Evolutionary conservation across 30 jellyfish, hydroid and myxozoan species (phyloP).

Genomic region (Phacellophora camtschatica): DNA sequence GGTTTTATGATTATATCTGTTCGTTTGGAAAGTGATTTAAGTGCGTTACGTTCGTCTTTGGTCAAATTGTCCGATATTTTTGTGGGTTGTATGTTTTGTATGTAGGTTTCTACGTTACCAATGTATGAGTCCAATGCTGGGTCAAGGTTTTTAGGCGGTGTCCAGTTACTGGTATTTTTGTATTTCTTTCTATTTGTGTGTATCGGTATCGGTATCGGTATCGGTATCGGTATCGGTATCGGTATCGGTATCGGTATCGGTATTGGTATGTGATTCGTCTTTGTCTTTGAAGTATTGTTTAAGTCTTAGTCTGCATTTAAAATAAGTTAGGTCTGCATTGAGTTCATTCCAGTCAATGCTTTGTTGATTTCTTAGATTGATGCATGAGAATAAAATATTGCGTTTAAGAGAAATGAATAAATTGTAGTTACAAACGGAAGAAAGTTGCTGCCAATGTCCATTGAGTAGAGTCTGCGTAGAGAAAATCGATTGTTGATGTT

Average conservation of each 20-base stretch:
- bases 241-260: background rate
- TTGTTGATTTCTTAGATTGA: background rate
- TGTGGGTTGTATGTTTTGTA: background rate
- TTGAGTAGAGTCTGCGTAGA: background rate
- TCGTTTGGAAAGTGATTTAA: background rate
- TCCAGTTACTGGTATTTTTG: background rate
- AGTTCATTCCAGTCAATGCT: background rate
- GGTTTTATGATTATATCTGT: background rate
- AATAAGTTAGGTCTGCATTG: background rate
- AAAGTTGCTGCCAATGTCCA: background rate
- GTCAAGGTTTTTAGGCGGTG: background rate
- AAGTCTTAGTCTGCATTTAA: background rate
- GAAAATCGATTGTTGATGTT: background rate
- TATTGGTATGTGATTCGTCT: background rate
- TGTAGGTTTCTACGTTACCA: background rate
- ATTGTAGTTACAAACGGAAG: no score
- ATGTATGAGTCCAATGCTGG: background rate
- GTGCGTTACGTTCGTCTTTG: no score
- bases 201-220: background rate
- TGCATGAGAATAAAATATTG: background rate
- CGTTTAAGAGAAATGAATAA: background rate
- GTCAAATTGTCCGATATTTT: no score
- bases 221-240: background rate
- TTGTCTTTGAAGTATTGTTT: background rate
- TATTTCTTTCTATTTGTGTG: background rate